Conservation (phyloP, 2,113 vertebrate genomes). For the Rattus rattus region DNA sequence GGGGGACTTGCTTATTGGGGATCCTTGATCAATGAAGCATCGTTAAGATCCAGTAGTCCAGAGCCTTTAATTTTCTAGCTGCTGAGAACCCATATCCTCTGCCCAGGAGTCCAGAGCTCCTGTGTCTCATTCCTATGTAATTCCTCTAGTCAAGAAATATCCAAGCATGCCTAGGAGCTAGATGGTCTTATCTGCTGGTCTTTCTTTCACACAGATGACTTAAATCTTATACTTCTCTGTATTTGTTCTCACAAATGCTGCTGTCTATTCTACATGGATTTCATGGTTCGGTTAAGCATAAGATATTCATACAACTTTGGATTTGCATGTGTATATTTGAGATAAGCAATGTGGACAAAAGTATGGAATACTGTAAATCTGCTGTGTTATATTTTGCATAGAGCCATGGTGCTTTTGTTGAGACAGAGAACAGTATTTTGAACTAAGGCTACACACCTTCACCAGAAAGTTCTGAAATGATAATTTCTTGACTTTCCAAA, state of each 20-base stretch:
- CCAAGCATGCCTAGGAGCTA: background rate
- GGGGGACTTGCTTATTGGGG: background rate
- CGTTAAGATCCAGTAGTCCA: background rate
- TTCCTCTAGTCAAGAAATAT: background rate
- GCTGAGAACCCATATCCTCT: background rate
- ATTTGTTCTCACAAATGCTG: background rate
- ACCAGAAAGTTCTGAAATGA: background rate
- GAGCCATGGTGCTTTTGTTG: background rate
- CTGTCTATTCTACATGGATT: background rate
- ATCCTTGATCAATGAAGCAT: background rate
- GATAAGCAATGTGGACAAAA: background rate
- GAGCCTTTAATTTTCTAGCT: background rate
- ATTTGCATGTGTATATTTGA: background rate
- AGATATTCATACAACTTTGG: background rate
- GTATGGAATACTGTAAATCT: background rate
- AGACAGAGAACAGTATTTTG: background rate
- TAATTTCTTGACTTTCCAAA: conserved; percentile 45
- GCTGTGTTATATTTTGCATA: background rate
- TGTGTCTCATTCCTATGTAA: background rate
- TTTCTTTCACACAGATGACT: background rate
- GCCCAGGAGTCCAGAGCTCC: background rate
- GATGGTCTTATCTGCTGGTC: background rate
- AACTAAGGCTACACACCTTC: background rate
- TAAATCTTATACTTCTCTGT: background rate
- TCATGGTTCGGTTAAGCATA: background rate